A percentile compares a stretch with the other conserved stretches of the same genome.
These are phyloP conservation scores for Acleris laterana DNA, from an alignment of 2,888 invertebrate species.

Conservation along the genomic window DNA sequence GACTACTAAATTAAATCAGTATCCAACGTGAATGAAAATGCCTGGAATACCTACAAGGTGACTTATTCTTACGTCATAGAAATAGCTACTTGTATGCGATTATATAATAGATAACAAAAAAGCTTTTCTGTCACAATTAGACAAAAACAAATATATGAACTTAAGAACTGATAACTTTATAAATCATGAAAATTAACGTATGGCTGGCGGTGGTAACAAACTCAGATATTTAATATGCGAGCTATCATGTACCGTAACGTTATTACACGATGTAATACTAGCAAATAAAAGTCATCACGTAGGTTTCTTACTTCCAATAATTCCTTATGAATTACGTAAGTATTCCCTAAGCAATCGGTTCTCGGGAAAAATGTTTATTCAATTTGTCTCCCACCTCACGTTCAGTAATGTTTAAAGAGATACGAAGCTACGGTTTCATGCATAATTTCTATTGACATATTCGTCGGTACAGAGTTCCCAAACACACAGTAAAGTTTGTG, in stretches of 20 bases:
- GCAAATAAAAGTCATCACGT: too few species aligned
- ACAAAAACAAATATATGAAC: too few species aligned
- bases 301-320: slow-evolving; percentile 7
- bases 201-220: too few species aligned
- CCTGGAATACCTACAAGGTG: neutral
- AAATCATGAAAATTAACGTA: too few species aligned
- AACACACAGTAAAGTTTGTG: slow-evolving; percentile 34
- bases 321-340: slow-evolving; percentile 41
- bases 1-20: slow-evolving; percentile 20
- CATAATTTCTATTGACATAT: slow-evolving; percentile 55
- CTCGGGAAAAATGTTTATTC: slow-evolving; percentile 57
- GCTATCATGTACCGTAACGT: neutral
- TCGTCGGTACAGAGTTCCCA: slow-evolving; percentile 35
- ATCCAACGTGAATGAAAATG: slow-evolving; percentile 4
- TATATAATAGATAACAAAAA: too few species aligned
- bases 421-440: slow-evolving; percentile 60
- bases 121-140: too few species aligned
- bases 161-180: too few species aligned
- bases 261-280: neutral
- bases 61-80: neutral
- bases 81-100: too few species aligned
- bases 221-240: too few species aligned
- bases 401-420: slow-evolving; percentile 56
- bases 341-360: slow-evolving; percentile 56
- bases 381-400: slow-evolving; percentile 67